Evolutionary conservation across 1,140 invertebrate genomes (phyloP), one percentile per base, ranked within the genome.

Genomic region (Drosophila insularis): DNA sequence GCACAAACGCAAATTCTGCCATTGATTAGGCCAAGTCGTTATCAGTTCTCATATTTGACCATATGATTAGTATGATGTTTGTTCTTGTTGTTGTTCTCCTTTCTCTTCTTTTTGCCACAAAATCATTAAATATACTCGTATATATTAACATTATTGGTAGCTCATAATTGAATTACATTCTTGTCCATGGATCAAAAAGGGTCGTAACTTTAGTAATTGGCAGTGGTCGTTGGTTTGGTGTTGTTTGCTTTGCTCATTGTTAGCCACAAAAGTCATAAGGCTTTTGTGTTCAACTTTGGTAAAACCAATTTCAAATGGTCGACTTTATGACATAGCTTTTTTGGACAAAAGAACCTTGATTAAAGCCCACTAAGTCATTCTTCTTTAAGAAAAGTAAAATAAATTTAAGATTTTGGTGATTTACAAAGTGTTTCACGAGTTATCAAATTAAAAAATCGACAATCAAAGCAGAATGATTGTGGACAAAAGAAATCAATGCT

Each of bases 161-260:
- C 43, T 70, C 66, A 81, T 79, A 81, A 86, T 87, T 78, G 68
- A 86, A 86, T 86, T 70, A 72, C 74, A 73, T 71, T 76, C 84
- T 85, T 72, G 58, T 77, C 56, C 46, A 11, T 69, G 79, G 55
- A 39, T 64, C 54, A 43, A 37, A 70, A 54, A 55, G 39, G 73
- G 82, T 55, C 37, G 35, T 37, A 43, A 55, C 8, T 64, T 14
- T 43, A 40, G 68, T 86, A 86, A 86, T 85, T 85, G 78, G 67
- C 71, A 74, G 43, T 40, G 63, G 54, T 54, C 32, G 46, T 37
- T 46, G 31, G 46, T 55, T 5, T 27, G 27, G 39, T 55, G 39
- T 58, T 55, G 39, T 39, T 59, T 37, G 68, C 35, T 21, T 46
- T 43, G 63, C 35, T 53, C 31, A 69, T 80, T 71, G 81, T 71